A percentile compares a stretch with the other conserved stretches of the same genome.
Evolutionary conservation across 2,888 invertebrate genomes (phyloP).

Genomic region (Lamproptera curius): DNA sequence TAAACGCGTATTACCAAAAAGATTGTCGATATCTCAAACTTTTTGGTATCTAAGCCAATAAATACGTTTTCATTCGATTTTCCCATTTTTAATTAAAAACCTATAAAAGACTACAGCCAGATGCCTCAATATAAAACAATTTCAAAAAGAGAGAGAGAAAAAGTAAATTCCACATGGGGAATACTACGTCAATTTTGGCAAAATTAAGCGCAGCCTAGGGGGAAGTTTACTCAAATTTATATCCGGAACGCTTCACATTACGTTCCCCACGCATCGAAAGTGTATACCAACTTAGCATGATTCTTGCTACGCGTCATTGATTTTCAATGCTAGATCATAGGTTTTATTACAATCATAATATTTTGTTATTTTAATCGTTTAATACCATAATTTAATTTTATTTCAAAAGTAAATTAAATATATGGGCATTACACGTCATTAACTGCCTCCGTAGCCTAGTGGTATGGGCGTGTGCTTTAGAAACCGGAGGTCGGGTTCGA

Average conservation of each 20-base stretch:
- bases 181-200: slow-evolving; percentile 7
- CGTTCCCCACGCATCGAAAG: background rate
- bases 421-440: too few species aligned
- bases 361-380: background rate
- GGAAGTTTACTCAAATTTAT: slow-evolving; percentile 17
- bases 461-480: too few species aligned
- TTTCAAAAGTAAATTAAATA: too few species aligned
- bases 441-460: too few species aligned
- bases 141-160: slow-evolving; percentile 1
- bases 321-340: background rate
- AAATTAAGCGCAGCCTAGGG: slow-evolving; percentile 13
- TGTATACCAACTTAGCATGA: slow-evolving; percentile 13
- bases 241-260: background rate
- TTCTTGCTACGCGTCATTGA: background rate
- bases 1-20: too few species aligned
- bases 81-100: too few species aligned
- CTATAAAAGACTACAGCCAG: too few species aligned
- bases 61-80: too few species aligned
- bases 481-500: too few species aligned
- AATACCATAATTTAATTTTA: too few species aligned
- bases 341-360: background rate
- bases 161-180: slow-evolving; percentile 7
- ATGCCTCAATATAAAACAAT: background rate
- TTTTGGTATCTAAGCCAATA: too few species aligned
- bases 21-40: too few species aligned